Evolutionary conservation across 2,888 invertebrate species (phyloP), one percentile per base, ranked within the genome.

Genomic region (Stramonita haemastoma): DNA sequence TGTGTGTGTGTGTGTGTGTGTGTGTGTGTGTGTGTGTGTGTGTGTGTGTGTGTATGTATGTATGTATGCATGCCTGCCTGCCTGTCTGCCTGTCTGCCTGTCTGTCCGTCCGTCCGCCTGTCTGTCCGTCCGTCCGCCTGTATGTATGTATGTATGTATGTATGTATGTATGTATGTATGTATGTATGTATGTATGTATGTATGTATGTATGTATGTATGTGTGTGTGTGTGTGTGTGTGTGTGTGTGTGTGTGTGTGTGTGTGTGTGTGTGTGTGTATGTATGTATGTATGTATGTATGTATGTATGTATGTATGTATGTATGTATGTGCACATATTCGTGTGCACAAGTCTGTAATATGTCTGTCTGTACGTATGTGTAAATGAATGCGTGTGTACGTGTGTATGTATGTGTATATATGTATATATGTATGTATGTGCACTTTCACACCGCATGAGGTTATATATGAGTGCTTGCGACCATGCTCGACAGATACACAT

Each of bases 221-320:
- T 29, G 73, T 73, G 73, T 73, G 73, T 29, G n/a, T 13, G 73
- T 29, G n/a, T 11, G 73, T 13, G n/a, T 73, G 73, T 11, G n/a
- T 29, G 73, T 29, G n/a, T 73, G 73, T 4, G 4, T 73, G 73
- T 29, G n/a, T 29, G 73, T 11, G n/a, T 73, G 73, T n/a, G n/a
- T 73, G 73, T n/a, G n/a, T 73, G 73, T n/a, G 73, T 73, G n/a
- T n/a, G 73, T 73, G n/a, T n/a, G n/a, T 73, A n/a, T n/a, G 73
- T 73, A n/a, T n/a, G 73, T 73, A n/a, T n/a, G 73, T 60, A 60
- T 15, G 77, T 77, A 29, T n/a, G 77, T 77, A 29, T 22, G 77
- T 77, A 29, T 32, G 34, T 34, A 17, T 8, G 79, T 79, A 34
- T 79, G 79, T 32, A 17, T 8, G 79, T 79, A 17, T 11, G 34